Evolutionary conservation across 2,113 vertebrate species (phyloP).

Genomic region (Carlito syrichta): DNA sequence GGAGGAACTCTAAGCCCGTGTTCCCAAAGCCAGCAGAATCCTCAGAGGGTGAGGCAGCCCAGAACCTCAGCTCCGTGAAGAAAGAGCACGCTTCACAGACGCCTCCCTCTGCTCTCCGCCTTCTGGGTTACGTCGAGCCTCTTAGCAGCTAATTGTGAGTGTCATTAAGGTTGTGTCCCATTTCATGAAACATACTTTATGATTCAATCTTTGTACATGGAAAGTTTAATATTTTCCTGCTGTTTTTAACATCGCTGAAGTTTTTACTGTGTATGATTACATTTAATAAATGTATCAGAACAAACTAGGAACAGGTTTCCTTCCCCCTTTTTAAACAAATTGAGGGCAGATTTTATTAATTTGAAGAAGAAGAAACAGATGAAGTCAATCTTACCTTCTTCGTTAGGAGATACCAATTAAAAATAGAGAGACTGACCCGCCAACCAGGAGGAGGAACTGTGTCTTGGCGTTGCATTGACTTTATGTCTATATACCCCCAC

Average conservation of each 20-base stretch:
- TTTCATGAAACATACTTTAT: conserved; percentile 58
- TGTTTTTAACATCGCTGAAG: conserved; percentile 58
- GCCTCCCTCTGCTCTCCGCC: neutral
- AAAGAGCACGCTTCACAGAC: neutral
- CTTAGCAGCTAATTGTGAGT: conserved; percentile 47
- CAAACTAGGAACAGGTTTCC: conserved; percentile 70
- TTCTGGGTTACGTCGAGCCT: conserved; percentile 42
- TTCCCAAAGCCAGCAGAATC: conserved; percentile 17
- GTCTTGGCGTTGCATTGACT: neutral
- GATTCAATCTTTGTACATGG: conserved; percentile 46
- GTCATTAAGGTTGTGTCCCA: conserved; percentile 49
- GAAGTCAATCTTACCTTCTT: conserved; percentile 29
- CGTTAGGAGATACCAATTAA: neutral
- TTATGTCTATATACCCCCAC: neutral
- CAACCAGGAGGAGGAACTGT: neutral
- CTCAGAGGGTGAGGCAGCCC: neutral
- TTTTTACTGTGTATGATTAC: conserved; percentile 59
- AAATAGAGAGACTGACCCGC: neutral
- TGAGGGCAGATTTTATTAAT: conserved; percentile 49
- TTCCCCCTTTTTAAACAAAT: conserved; percentile 43
- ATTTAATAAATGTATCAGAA: conserved; percentile 65
- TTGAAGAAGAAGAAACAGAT: conserved; percentile 50
- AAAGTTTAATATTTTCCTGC: conserved; percentile 74
- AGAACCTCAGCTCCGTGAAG: neutral
- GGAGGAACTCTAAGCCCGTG: conserved; percentile 22